These are phyloP conservation scores for Pelobates cultripes DNA, from an alignment of 2,797 vertebrate species.

Conservation along the genomic window DNA sequence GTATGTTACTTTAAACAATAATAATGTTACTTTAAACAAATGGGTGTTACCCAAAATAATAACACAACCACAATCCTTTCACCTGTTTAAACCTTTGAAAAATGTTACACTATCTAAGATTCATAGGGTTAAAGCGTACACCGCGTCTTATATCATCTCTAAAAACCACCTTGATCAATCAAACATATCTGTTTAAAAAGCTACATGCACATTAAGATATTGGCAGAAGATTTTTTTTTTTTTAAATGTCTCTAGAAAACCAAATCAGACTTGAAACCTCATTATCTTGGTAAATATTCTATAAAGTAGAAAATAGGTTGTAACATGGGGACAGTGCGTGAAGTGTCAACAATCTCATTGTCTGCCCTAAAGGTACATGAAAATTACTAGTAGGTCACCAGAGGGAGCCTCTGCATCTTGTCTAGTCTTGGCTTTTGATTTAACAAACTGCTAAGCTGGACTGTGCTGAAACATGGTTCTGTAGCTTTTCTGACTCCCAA, in stretches of 20 bases:
- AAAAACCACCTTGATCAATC: not conserved
- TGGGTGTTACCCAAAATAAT: too few relatives aligned
- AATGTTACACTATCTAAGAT: too few relatives aligned
- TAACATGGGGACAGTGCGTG: slow-evolving; percentile 4
- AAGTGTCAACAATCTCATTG: slow-evolving; percentile 15
- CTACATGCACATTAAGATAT: not conserved
- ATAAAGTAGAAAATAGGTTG: not conserved
- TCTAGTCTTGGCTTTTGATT: slow-evolving; percentile 9
- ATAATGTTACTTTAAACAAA: too few relatives aligned
- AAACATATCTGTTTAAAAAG: not conserved
- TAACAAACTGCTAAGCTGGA: slow-evolving; percentile 2
- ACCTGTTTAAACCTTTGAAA: too few relatives aligned
- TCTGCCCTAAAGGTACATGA: slow-evolving; percentile 11
- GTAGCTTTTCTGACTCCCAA: slow-evolving; percentile 16
- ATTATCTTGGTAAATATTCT: slow-evolving; percentile 18
- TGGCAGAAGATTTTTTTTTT: not conserved
- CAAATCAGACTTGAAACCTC: not conserved
- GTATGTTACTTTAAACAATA: too few relatives aligned
- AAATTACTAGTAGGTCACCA: slow-evolving; percentile 13
- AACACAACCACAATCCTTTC: too few relatives aligned
- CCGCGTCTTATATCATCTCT: too few relatives aligned
- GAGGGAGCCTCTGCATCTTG: slow-evolving; percentile 26
- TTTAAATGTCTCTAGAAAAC: not conserved
- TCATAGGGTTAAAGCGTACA: not conserved
- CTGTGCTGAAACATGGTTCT: not conserved